Evolutionary conservation across 2,797 vertebrate genomes (phyloP).

Genomic region (Eulemur coronatus): DNA sequence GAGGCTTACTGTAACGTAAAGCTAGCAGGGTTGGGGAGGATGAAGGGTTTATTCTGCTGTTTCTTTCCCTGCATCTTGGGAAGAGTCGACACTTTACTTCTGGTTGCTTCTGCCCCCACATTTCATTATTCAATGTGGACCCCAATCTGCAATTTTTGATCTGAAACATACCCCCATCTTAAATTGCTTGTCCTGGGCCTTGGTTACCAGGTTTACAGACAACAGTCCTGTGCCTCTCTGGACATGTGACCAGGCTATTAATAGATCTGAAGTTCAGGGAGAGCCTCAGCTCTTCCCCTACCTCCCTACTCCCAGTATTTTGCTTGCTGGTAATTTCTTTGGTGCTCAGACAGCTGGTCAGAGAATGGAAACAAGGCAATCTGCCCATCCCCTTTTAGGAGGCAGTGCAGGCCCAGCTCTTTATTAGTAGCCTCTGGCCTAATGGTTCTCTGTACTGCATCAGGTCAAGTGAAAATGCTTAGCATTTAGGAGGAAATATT

Average conservation of each 20-base stretch:
- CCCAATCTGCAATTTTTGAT: neutral
- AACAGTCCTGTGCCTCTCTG: conserved; percentile 47
- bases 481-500: conserved; percentile 2
- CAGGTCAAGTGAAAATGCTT: conserved; percentile 45
- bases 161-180: neutral
- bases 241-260: conserved; percentile 28
- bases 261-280: conserved; percentile 62
- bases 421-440: conserved; percentile 1
- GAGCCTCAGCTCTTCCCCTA: neutral
- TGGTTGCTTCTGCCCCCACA: conserved; percentile 21
- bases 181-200: neutral
- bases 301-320: neutral
- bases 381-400: conserved; percentile 46
- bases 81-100: conserved; percentile 6
- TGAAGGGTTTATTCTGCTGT: neutral
- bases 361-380: conserved; percentile 63
- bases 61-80: neutral
- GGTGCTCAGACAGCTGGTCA: conserved; percentile 8
- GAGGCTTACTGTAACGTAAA: conserved; percentile 34
- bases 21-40: neutral
- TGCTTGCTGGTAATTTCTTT: conserved; percentile 51
- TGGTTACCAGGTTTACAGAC: conserved; percentile 62
- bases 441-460: conserved; percentile 26
- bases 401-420: neutral
- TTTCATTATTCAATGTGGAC: conserved; percentile 27